Percentiles rank a stretch among this genome's conserved stretches.
phyloP scores from a whole-genome alignment of 2,113 vertebrate genomes.

The Tinamus guttatus region DNA sequence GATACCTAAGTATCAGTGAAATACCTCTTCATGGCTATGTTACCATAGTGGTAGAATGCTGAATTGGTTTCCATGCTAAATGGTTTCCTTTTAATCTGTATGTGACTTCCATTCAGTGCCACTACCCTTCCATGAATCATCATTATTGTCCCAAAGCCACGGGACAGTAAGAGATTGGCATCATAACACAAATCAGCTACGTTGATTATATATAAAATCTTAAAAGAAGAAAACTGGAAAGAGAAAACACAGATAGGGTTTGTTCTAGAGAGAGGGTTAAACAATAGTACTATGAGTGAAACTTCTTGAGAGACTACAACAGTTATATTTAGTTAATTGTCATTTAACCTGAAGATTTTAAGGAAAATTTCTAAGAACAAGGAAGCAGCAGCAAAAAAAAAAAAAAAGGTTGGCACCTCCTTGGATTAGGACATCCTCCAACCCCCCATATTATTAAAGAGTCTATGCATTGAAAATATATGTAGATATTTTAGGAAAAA shows the following conservation, averaged over 20 bases:
- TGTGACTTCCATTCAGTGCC: neutral
- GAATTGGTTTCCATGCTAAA: neutral
- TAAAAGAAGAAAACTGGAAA: neutral
- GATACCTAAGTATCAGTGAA: neutral
- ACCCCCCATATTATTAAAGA: neutral
- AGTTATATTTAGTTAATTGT: neutral
- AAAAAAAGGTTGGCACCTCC: neutral
- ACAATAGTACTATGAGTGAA: neutral
- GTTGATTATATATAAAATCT: neutral
- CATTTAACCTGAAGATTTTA: neutral
- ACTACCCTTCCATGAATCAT: neutral
- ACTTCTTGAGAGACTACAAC: neutral
- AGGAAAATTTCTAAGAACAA: neutral
- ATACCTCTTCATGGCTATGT: neutral
- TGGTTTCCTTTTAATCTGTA: rapidly evolving
- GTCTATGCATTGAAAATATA: neutral
- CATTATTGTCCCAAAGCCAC: neutral
- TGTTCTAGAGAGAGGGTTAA: neutral
- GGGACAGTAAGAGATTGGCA: neutral
- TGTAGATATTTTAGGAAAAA: neutral
- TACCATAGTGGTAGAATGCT: neutral
- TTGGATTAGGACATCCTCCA: neutral
- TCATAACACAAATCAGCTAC: too few species aligned
- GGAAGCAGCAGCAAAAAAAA: neutral
- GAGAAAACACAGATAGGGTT: neutral